phyloP scores from a whole-genome alignment of 2,797 vertebrate species.

The Halcyon leucocephala region DNA sequence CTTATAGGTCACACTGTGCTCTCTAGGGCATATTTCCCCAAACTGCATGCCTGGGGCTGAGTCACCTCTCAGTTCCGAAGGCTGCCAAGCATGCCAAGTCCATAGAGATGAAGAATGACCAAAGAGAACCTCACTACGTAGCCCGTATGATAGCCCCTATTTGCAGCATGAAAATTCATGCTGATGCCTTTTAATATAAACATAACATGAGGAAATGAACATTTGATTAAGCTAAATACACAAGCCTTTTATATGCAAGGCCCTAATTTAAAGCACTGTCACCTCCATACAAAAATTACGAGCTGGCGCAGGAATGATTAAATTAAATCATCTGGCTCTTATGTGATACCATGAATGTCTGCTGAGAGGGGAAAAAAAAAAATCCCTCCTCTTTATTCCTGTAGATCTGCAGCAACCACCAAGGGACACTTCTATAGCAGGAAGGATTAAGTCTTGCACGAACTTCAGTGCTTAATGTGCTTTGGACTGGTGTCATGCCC shows the following conservation, averaged over 20 bases:
- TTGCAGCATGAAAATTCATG: constrained; percentile 30
- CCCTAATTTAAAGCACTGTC: constrained; percentile 65
- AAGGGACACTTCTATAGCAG: constrained; percentile 38
- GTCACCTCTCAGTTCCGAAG: neutral
- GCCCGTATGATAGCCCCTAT: neutral
- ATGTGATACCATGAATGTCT: constrained; percentile 60
- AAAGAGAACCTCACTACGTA: neutral
- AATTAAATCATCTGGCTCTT: constrained; percentile 67
- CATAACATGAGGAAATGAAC: constrained; percentile 36
- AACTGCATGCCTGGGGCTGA: neutral
- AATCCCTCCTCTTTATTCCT: constrained; percentile 31
- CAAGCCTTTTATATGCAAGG: constrained; percentile 28
- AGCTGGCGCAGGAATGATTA: constrained; percentile 64
- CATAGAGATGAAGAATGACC: neutral
- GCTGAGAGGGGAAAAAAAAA: neutral
- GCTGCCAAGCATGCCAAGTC: neutral
- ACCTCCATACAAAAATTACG: constrained; percentile 51
- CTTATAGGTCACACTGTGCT: neutral
- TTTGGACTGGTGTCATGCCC: constrained; percentile 70
- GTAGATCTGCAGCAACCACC: constrained; percentile 37
- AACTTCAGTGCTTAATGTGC: constrained; percentile 59
- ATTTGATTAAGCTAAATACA: constrained; percentile 70
- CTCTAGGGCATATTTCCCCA: neutral
- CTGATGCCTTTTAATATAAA: constrained; percentile 55
- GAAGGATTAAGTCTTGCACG: constrained; percentile 63